These are phyloP conservation scores for Paramisgurnus dabryanus DNA, from an alignment of 2,113 vertebrate genomes.

Conservation along the genomic window DNA sequence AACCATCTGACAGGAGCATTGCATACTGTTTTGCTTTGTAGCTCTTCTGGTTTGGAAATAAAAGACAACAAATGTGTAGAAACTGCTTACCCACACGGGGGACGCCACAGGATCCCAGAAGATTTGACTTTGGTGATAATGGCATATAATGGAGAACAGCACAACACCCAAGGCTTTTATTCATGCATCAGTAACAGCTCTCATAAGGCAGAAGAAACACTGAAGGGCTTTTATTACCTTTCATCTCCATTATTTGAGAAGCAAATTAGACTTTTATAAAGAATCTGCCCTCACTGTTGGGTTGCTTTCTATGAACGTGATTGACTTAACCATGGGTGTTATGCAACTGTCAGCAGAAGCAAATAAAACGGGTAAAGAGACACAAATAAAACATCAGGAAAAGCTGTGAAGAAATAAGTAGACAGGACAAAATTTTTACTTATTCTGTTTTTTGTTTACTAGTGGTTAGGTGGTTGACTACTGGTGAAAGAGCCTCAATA, in stretches of 20 bases:
- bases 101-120: constrained; percentile 62
- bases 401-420: no score
- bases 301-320: neutral
- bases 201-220: neutral
- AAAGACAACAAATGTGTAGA: constrained; percentile 74
- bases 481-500: no score
- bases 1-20: constrained; percentile 58
- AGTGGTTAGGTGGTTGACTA: no score
- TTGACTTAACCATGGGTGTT: constrained; percentile 45
- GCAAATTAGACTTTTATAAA: neutral
- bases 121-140: constrained; percentile 58
- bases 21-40: constrained; percentile 55
- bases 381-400: constrained; percentile 41
- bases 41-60: constrained; percentile 66
- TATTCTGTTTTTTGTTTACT: no score
- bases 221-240: neutral
- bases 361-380: constrained; percentile 9
- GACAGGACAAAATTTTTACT: no score
- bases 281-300: no score
- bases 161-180: constrained; percentile 63
- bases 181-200: neutral
- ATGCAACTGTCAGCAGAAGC: constrained; percentile 34
- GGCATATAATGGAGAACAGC: constrained; percentile 50
- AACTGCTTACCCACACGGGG: constrained; percentile 76
- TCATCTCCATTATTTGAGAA: neutral